Percentiles rank a stretch among this genome's conserved stretches.
Evolutionary conservation across 2,113 vertebrate genomes (phyloP).

Genomic region (Baryphthengus martii): DNA sequence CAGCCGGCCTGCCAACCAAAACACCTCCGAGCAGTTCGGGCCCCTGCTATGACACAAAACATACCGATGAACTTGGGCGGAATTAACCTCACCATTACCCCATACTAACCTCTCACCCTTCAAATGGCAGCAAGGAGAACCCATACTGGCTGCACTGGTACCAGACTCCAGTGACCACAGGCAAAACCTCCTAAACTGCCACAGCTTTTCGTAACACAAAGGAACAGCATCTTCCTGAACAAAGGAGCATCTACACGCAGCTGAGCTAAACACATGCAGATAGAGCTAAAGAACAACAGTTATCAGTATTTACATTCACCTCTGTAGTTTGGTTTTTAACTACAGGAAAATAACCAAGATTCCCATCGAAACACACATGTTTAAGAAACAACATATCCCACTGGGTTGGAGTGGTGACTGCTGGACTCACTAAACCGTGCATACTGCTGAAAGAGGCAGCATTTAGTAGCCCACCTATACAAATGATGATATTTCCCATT

Average conservation of each 20-base stretch:
- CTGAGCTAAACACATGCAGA: not conserved
- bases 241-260: not conserved
- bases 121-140: not conserved
- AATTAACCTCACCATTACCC: not conserved
- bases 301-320: not conserved
- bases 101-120: accelerated
- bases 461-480: not conserved
- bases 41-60: not conserved
- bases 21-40: accelerated
- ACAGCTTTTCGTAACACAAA: not conserved
- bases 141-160: not conserved
- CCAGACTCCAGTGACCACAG: not conserved
- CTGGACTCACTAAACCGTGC: not conserved
- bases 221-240: not conserved
- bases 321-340: not conserved
- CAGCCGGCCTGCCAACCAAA: not conserved
- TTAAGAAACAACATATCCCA: not conserved
- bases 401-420: not conserved
- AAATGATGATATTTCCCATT: not conserved
- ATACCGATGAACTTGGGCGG: accelerated
- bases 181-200: not conserved
- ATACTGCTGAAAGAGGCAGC: not conserved
- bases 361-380: not conserved
- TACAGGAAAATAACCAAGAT: not conserved
- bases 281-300: not conserved